Conservation (phyloP, 2,888 invertebrate species). For the Drosophila helvetica region DNA sequence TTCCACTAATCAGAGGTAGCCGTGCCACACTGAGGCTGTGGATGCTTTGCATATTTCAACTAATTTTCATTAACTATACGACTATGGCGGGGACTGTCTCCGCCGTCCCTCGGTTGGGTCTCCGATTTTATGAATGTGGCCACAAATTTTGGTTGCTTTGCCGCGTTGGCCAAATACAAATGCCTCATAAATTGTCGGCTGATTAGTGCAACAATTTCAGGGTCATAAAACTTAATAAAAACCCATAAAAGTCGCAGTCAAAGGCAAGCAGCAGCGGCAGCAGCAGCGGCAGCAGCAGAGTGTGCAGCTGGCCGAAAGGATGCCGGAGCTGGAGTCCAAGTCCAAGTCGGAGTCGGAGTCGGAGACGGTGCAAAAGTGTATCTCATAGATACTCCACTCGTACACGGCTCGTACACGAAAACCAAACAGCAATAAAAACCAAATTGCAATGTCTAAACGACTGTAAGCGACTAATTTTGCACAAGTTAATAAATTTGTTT, state of each 20-base stretch:
- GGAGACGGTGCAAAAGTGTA: slow-evolving; percentile 45
- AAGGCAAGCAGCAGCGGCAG: not conserved
- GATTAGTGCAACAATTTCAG: slow-evolving; percentile 75
- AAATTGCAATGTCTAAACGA: slow-evolving; percentile 78
- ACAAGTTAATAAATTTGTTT: slow-evolving; percentile 75
- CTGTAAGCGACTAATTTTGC: slow-evolving; percentile 77
- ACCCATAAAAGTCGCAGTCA: slow-evolving; percentile 25
- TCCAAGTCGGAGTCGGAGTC: slow-evolving; percentile 8
- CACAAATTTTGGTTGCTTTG: slow-evolving; percentile 30
- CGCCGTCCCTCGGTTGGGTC: not conserved
- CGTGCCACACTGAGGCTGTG: slow-evolving; percentile 40
- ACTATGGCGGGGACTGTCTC: slow-evolving; percentile 10
- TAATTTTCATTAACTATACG: slow-evolving; percentile 48
- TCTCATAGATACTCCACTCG: slow-evolving; percentile 60
- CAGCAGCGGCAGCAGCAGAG: slow-evolving; percentile 1
- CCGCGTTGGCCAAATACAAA: slow-evolving; percentile 59
- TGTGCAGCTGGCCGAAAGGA: slow-evolving; percentile 15
- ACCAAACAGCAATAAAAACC: slow-evolving; percentile 72
- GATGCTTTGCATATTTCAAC: slow-evolving; percentile 68
- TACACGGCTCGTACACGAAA: slow-evolving; percentile 47
- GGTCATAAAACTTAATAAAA: slow-evolving; percentile 62
- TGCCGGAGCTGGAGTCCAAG: slow-evolving; percentile 19
- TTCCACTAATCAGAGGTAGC: slow-evolving; percentile 68
- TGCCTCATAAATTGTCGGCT: slow-evolving; percentile 69
- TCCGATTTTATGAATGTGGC: slow-evolving; percentile 51